Conservation (phyloP, 2,797 vertebrate species). For the Sardinella longiceps region DNA sequence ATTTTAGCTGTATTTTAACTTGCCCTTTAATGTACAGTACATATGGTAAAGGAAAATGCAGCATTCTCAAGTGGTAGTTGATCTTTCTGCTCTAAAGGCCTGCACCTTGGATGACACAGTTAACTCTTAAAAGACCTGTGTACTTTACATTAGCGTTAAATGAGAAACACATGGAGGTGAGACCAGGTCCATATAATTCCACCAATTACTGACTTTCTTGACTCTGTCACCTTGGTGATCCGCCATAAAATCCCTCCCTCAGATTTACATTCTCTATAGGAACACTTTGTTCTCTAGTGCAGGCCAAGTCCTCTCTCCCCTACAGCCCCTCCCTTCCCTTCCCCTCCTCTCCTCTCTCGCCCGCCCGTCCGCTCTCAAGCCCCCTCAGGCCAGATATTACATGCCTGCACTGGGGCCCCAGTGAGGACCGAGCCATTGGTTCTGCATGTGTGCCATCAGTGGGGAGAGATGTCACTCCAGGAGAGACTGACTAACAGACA, state of each 20-base stretch:
- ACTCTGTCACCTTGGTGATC: slow-evolving; percentile 51
- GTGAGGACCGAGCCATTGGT: slow-evolving; percentile 51
- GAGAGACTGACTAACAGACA: neutral
- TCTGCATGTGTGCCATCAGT: slow-evolving; percentile 61
- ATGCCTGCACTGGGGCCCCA: slow-evolving; percentile 41
- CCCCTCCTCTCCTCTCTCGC: too few species aligned
- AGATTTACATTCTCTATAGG: slow-evolving; percentile 59
- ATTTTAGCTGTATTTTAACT: neutral
- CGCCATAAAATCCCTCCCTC: slow-evolving; percentile 38
- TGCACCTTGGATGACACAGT: neutral
- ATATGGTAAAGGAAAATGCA: neutral
- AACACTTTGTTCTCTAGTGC: slow-evolving; percentile 59
- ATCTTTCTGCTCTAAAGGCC: neutral
- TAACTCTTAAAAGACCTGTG: neutral
- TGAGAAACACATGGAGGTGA: neutral
- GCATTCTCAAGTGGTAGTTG: neutral
- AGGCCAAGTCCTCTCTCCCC: slow-evolving; percentile 34
- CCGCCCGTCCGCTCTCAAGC: slow-evolving; percentile 23
- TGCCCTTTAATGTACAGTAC: neutral
- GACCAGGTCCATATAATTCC: neutral
- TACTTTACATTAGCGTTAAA: neutral
- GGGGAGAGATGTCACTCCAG: slow-evolving; percentile 35
- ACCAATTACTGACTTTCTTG: slow-evolving; percentile 34
- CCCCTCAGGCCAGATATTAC: slow-evolving; percentile 23
- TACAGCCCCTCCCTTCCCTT: neutral